phyloP scores from a whole-genome alignment of 2,113 vertebrate species.

The Eptatretus burgeri region DNA sequence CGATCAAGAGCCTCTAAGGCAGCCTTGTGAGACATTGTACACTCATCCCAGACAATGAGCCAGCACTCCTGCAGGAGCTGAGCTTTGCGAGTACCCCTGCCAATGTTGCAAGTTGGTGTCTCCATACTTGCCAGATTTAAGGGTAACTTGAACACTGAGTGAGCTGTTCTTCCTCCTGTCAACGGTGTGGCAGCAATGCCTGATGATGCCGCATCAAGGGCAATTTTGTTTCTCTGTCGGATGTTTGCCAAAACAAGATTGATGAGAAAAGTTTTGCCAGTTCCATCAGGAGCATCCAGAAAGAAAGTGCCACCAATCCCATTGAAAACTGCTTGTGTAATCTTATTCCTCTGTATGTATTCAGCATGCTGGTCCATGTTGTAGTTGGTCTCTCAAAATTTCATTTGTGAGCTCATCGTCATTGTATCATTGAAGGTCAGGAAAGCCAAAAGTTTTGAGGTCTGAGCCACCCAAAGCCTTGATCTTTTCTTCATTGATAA shows the following conservation, averaged over 20 bases:
- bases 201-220: no score
- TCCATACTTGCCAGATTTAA: background rate
- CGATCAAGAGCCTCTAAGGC: no score
- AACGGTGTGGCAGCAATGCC: no score
- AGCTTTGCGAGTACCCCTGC: background rate
- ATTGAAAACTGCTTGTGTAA: no score
- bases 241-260: background rate
- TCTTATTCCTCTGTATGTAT: background rate
- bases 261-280: slow-evolving; percentile 4
- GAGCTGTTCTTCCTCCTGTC: no score
- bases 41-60: no score
- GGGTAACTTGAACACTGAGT: background rate
- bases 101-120: slow-evolving; percentile 2
- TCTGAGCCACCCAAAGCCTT: background rate
- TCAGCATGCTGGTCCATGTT: slow-evolving; percentile 1
- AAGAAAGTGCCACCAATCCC: background rate
- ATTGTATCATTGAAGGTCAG: background rate
- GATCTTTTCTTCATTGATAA: background rate
- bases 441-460: background rate
- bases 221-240: background rate
- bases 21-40: no score
- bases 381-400: background rate
- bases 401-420: background rate
- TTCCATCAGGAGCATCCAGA: background rate
- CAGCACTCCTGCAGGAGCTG: background rate